phyloP scores from a whole-genome alignment of 2,888 invertebrate genomes.

The Ophion costatus region DNA sequence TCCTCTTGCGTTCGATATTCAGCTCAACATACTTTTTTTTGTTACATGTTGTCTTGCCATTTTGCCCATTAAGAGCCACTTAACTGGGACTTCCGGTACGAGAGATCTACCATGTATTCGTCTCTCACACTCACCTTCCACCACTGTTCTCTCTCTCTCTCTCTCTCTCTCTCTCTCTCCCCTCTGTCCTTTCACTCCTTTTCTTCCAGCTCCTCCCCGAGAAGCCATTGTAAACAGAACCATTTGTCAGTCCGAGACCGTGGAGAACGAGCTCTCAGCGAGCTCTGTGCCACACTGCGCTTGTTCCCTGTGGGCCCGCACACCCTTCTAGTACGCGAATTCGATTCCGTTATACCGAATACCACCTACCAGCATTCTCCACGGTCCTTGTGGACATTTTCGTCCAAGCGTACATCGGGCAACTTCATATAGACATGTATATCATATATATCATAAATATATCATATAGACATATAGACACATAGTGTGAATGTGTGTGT shows the following conservation, averaged over 20 bases:
- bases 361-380: conserved; percentile 27
- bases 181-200: background rate
- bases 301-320: conserved; percentile 38
- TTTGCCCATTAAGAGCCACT: conserved; percentile 33
- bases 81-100: conserved; percentile 30
- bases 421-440: background rate
- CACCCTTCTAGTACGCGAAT: conserved; percentile 28
- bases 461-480: too few species aligned
- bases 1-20: conserved; percentile 4
- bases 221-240: conserved; percentile 76
- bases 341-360: conserved; percentile 59
- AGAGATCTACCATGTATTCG: conserved; percentile 28
- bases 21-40: conserved; percentile 41
- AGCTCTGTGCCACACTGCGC: conserved; percentile 40
- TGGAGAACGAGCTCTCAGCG: conserved; percentile 57
- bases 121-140: too few species aligned
- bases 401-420: conserved; percentile 11
- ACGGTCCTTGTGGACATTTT: conserved; percentile 34
- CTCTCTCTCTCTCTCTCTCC: conserved; percentile 2
- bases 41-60: conserved; percentile 43
- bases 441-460: too few species aligned
- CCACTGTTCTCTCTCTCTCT: background rate
- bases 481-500: too few species aligned
- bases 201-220: conserved; percentile 56
- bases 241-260: conserved; percentile 74